Conservation (phyloP, 2,113 vertebrate species). For the Lepus europaeus region DNA sequence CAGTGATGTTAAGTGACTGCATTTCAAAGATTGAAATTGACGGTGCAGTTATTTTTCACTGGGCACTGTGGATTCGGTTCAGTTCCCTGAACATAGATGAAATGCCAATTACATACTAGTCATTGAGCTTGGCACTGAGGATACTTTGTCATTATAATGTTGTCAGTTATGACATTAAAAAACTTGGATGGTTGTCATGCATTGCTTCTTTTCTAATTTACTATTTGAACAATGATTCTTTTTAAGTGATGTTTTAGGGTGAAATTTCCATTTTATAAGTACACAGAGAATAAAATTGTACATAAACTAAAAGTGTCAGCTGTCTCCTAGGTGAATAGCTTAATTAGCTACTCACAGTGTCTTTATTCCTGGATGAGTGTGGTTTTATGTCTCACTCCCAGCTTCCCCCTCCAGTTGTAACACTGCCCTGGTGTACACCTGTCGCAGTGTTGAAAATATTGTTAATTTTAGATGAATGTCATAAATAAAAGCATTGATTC, state of each 20-base stretch:
- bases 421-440: not conserved
- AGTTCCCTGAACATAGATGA: not conserved
- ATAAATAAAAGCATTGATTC: constrained; percentile 33
- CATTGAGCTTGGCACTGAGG: not conserved
- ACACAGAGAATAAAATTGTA: not conserved
- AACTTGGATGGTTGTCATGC: not conserved
- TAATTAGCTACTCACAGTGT: not conserved
- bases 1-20: not conserved
- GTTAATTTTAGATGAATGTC: constrained; percentile 25
- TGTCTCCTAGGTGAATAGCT: not conserved
- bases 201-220: not conserved
- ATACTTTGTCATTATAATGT: constrained; percentile 31
- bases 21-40: constrained; percentile 9
- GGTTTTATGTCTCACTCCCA: constrained; percentile 1
- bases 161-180: not conserved
- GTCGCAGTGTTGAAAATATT: not conserved
- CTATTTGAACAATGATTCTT: not conserved
- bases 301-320: not conserved
- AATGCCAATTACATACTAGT: not conserved
- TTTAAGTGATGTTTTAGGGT: not conserved
- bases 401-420: not conserved
- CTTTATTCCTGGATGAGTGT: not conserved
- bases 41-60: not conserved
- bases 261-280: constrained; percentile 13
- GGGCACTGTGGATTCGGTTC: not conserved